Base-by-base conservation (phyloP, 2,797 vertebrate species). In the Oryzias sinensis region DNA sequence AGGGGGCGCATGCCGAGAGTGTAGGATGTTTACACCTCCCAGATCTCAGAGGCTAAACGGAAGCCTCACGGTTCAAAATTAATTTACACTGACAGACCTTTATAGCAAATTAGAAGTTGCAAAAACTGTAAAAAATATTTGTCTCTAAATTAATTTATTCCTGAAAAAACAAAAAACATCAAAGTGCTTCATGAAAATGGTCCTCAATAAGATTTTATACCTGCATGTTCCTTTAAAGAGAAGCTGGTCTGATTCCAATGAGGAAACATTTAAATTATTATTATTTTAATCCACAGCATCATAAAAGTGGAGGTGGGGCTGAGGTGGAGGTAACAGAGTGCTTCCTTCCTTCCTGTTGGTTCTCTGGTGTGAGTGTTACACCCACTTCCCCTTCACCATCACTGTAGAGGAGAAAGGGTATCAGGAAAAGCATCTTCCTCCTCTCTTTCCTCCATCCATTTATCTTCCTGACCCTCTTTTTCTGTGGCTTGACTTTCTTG, bases 1-100 rank as follows among this genome's bases (percentile, higher is more conserved):
- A 92, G 86, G 90, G 88, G 90, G 89, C 83, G 85, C 92, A 95
- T 93, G 94, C 96, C 96, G 95, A 98, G 95, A 97, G 96, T 98
- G 96, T 98, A 97, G 97, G 97, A 96, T 98, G 96, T 98, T 98
- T 98, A 98, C 97, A 98, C 79, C 91, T 85, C 91, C 94, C 95
- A 91, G 83, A 90, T 55, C 94, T 94, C 93, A 91, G 91, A 77
- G 88, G 69, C 88, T 68, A 68, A 56, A 46, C 68, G 62, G 81
- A 33, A 16, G 20, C 16, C 5, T 37, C 40, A 22, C 17, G 25
- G n/a, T 58, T 0, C 5, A 25, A 76, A 17, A 65, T 29, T 6
- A 29, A 29, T 37, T 11, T 37, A 37, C 9, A 1, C 3, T 37
- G 11, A 37, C 1, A 8, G 0, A 37, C 33, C 13, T 33, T 33